Evolutionary conservation across 2,888 invertebrate genomes (phyloP), one percentile per base, ranked within the genome.

Genomic region (Dryobotodes eremita): DNA sequence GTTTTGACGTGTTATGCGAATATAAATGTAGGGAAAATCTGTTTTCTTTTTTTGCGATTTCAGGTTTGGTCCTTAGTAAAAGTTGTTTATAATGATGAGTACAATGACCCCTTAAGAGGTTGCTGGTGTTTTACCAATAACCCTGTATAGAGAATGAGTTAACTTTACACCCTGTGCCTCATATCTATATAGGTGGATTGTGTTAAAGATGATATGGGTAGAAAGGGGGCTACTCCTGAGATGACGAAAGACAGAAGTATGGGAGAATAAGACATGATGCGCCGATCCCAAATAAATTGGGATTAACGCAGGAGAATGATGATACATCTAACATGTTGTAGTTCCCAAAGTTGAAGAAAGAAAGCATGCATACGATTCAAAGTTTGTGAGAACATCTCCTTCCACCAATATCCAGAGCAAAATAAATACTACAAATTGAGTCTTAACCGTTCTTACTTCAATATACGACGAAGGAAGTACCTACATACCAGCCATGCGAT

Each of bases 381-480:
- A 26, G 5, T 42, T 46, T 5, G 4, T 26, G 26, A 64, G 5
- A 23, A 50, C 10, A 80, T 73, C n/a, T 53, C 6, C 13, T 15
- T 73, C 15, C 1, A 23, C 13, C 20, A 66, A 23, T 2, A 1
- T 17, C 48, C 10, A 1, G 20, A 62, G 20, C 6, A 55, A 53
- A 79, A 77, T 62, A 68, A 42, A 73, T 59, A 72, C n/a, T 42
- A 23, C 48, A 50, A 66, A 71, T 84, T 66, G 36, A 80, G 65
- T 8, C 57, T 48, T 80, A 23, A n/a, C 50, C 42, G 31, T 70
- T 59, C 13, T n/a, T 53, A 59, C 17, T 65, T 79, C 75, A 75
- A 85, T 71, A 75, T 75, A 75, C 36, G 48, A 50, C 48, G 15
- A 55, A 71, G 36, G 59, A 23, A 46, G 17, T 69, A 46, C 42